These are phyloP conservation scores for Chaetodon trifascialis DNA, from an alignment of 2,113 vertebrate genomes.

Conservation along the genomic window DNA sequence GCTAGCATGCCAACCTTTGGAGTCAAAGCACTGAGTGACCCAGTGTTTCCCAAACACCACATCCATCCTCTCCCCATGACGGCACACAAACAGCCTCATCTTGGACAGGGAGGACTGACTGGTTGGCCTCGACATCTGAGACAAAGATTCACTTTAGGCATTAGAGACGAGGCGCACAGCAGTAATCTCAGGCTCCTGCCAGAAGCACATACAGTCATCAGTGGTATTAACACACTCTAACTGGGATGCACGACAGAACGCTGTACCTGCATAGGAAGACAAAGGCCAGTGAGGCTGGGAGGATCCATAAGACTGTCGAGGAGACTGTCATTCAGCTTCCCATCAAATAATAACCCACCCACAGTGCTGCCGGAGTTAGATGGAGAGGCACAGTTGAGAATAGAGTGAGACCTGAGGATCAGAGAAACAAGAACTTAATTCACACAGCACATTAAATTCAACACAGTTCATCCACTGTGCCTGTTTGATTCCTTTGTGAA, in stretches of 20 bases:
- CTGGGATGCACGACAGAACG: not conserved
- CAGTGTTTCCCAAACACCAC: conserved; percentile 99
- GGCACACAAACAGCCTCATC: conserved; percentile 95
- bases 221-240: not conserved
- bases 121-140: conserved; percentile 87
- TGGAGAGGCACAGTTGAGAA: conserved; percentile 87
- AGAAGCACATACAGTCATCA: not conserved
- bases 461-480: no score
- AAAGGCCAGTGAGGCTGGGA: conserved; percentile 87
- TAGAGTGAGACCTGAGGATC: conserved; percentile 91
- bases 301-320: conserved; percentile 91
- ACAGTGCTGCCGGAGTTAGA: conserved; percentile 76
- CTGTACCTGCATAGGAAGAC: conserved; percentile 92
- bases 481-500: conserved; percentile 1
- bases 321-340: conserved; percentile 86
- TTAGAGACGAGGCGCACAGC: not conserved
- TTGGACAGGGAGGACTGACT: conserved; percentile 88
- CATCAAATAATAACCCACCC: conserved; percentile 84
- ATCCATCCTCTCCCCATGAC: conserved; percentile 98
- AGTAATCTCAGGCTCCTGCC: conserved; percentile 1
- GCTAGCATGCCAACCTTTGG: conserved; percentile 89
- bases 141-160: conserved; percentile 20
- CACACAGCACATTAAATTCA: no score
- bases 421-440: conserved; percentile 20
- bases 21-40: conserved; percentile 96